Conservation (phyloP, 2,888 invertebrate genomes). For the Diadromus collaris region DNA sequence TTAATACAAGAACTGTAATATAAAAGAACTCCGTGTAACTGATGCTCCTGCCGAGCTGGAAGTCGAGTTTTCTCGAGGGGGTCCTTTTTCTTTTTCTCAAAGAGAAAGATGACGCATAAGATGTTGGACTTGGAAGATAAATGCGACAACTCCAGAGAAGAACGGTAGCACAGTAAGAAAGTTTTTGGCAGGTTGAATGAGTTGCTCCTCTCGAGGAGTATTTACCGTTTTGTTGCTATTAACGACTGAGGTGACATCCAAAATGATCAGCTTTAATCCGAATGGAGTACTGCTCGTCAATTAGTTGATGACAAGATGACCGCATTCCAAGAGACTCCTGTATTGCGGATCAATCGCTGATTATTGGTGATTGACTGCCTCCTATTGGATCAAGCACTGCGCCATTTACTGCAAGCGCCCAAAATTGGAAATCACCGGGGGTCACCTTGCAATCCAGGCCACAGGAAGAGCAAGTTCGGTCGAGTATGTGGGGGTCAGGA, state of each 20-base stretch:
- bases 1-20: slow-evolving; percentile 18
- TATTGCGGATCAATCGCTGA: neutral
- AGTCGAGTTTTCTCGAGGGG: neutral
- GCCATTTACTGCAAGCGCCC: neutral
- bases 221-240: neutral
- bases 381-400: neutral
- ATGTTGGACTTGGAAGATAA: neutral
- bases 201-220: too few relatives aligned
- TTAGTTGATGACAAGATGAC: neutral
- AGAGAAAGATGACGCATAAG: neutral
- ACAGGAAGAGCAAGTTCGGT: slow-evolving; percentile 1
- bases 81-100: neutral
- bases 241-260: neutral
- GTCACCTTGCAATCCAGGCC: slow-evolving; percentile 9
- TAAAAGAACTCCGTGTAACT: slow-evolving; percentile 29
- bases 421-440: neutral
- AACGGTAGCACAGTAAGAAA: neutral
- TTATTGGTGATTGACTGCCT: neutral
- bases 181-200: too few relatives aligned
- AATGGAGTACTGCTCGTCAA: neutral
- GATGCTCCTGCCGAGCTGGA: neutral
- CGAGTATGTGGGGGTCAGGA: slow-evolving; percentile 25
- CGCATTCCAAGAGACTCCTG: neutral
- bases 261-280: too few relatives aligned
- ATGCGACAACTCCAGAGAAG: neutral